These are phyloP conservation scores for Pyrrhura leucotis DNA, from an alignment of 2,797 vertebrate genomes.

Conservation along the genomic window DNA sequence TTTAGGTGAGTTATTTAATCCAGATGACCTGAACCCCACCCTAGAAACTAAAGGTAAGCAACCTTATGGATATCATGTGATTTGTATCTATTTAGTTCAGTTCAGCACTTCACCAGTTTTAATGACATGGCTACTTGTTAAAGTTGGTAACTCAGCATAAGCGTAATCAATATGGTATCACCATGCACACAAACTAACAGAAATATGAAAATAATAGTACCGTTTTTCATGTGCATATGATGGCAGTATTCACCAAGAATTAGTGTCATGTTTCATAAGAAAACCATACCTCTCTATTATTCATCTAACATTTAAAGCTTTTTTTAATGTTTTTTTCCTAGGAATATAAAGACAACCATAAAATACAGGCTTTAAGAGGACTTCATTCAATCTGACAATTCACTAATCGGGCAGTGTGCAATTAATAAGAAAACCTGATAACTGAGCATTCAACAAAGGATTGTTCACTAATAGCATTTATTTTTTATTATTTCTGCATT, in stretches of 20 bases:
- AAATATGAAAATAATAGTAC: neutral
- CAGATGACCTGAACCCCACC: neutral
- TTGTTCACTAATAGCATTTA: slow-evolving; percentile 28
- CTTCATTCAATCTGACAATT: slow-evolving; percentile 64
- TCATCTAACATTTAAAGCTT: slow-evolving; percentile 65
- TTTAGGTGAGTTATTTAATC: neutral
- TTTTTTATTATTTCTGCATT: slow-evolving; percentile 8
- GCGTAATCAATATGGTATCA: neutral
- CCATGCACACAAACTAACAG: neutral
- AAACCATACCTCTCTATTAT: slow-evolving; percentile 60
- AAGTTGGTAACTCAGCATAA: neutral
- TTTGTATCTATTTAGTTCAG: neutral
- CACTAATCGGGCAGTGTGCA: slow-evolving; percentile 47
- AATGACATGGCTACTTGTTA: neutral
- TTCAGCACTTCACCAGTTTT: neutral
- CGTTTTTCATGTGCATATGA: neutral
- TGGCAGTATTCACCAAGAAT: slow-evolving; percentile 20
- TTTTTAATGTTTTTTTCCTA: neutral
- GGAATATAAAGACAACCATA: slow-evolving; percentile 64
- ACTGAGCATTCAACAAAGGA: slow-evolving; percentile 7
- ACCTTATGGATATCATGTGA: neutral
- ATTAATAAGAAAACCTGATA: slow-evolving; percentile 30
- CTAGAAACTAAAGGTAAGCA: neutral
- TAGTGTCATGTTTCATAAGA: slow-evolving; percentile 40
- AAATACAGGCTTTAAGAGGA: slow-evolving; percentile 43